These are phyloP conservation scores for Antheraea pernyi DNA, from an alignment of 1,140 invertebrate genomes.

Conservation along the genomic window DNA sequence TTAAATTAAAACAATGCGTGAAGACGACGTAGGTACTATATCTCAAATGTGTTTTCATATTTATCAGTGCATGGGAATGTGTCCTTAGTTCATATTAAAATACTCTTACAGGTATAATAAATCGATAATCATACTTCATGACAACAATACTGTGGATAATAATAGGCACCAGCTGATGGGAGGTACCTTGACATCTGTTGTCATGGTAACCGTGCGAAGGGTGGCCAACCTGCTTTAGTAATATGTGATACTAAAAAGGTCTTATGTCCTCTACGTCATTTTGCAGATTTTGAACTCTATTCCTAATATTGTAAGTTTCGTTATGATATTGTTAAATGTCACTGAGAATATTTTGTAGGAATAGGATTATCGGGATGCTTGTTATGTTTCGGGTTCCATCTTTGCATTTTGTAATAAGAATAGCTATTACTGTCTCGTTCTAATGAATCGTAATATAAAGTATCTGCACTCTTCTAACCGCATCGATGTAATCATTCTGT, in stretches of 20 bases:
- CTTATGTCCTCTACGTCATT: constrained; percentile 32
- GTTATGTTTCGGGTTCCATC: constrained; percentile 76
- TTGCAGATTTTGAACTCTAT: constrained; percentile 58
- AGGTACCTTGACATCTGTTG: constrained; percentile 69
- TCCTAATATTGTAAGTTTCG: constrained; percentile 41
- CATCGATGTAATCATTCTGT: constrained; percentile 63
- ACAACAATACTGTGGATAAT: constrained; percentile 64
- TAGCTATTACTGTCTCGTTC: constrained; percentile 54
- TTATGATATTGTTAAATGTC: constrained; percentile 43
- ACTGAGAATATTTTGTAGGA: constrained; percentile 57
- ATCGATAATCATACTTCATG: constrained; percentile 35
- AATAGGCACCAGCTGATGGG: constrained; percentile 76
- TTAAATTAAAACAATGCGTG: constrained; percentile 34
- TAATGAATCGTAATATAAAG: constrained; percentile 27
- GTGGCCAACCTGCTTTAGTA: constrained; percentile 68
- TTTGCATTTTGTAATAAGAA: constrained; percentile 78
- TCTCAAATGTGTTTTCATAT: constrained; percentile 32
- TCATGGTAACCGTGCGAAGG: constrained; percentile 70
- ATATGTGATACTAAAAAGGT: constrained; percentile 61
- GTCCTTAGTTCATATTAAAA: constrained; percentile 30
- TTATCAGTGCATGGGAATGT: constrained; percentile 44
- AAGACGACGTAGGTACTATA: constrained; percentile 25
- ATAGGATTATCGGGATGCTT: constrained; percentile 60
- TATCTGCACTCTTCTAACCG: constrained; percentile 42
- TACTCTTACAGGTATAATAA: constrained; percentile 42